Evolutionary conservation across 2,113 vertebrate genomes (phyloP).

Genomic region (Neodontobutis hainanensis): DNA sequence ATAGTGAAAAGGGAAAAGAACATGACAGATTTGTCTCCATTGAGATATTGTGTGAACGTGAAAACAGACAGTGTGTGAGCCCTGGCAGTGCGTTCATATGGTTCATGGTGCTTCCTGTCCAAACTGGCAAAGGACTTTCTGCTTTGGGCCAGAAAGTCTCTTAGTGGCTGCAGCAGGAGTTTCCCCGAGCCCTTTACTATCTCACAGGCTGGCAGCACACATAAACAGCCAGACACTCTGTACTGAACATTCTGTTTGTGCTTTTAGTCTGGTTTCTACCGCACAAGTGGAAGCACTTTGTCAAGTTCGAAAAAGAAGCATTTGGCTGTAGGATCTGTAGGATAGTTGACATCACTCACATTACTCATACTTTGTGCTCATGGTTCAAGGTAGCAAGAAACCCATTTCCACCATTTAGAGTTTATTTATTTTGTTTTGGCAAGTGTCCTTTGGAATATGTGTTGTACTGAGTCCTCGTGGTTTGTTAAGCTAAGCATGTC

Average conservation of each 20-base stretch:
- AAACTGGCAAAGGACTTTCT: slow-evolving; percentile 4
- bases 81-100: not conserved
- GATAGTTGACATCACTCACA: slow-evolving; percentile 2
- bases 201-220: not conserved
- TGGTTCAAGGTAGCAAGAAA: not conserved
- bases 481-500: no score
- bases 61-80: not conserved
- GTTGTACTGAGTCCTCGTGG: no score
- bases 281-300: not conserved
- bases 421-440: no score
- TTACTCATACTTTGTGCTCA: slow-evolving; percentile 10
- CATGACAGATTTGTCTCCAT: slow-evolving; percentile 3
- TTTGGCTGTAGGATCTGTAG: not conserved
- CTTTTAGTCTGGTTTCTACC: not conserved
- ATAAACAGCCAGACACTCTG: not conserved
- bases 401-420: not conserved
- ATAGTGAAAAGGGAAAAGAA: slow-evolving; percentile 5
- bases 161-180: slow-evolving; percentile 5
- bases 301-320: not conserved
- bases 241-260: not conserved
- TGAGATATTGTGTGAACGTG: not conserved
- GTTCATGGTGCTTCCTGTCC: slow-evolving; percentile 24
- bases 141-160: slow-evolving; percentile 22
- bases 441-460: no score
- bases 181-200: slow-evolving; percentile 14